phyloP scores from a whole-genome alignment of 64 coral and sea anemone genomes.

The Catalaphyllia jardinei region DNA sequence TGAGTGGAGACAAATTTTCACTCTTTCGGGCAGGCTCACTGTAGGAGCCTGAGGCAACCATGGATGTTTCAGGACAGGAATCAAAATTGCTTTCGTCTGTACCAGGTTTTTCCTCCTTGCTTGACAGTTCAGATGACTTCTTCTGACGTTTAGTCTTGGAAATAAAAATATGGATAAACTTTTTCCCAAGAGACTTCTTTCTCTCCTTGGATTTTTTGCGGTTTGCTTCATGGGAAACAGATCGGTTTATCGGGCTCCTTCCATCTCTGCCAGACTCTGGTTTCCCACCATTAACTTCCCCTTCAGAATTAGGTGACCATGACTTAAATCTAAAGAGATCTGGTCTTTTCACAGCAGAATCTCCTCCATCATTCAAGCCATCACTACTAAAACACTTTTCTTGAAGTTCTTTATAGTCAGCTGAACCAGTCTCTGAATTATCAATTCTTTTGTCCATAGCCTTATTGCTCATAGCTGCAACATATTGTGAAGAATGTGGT shows the following conservation, averaged over 20 bases:
- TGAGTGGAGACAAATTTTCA: slow-evolving; percentile 22
- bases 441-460: not conserved
- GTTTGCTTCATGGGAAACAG: not conserved
- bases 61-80: not conserved
- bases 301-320: not conserved
- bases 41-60: not conserved
- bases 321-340: not conserved
- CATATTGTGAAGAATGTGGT: not conserved
- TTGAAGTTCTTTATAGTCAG: not conserved
- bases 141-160: not conserved
- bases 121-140: not conserved
- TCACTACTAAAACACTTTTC: not conserved
- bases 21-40: not conserved
- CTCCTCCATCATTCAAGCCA: not conserved
- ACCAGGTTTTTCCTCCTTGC: not conserved
- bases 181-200: slow-evolving; percentile 34
- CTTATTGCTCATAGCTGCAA: not conserved
- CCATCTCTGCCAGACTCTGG: not conserved
- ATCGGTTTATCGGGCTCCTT: not conserved
- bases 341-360: not conserved
- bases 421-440: not conserved
- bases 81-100: not conserved
- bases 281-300: not conserved
- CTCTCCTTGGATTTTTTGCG: slow-evolving; percentile 1
- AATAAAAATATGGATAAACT: not conserved